Base-by-base conservation (phyloP, 1,140 invertebrate genomes). In the Leucophenga varia region DNA sequence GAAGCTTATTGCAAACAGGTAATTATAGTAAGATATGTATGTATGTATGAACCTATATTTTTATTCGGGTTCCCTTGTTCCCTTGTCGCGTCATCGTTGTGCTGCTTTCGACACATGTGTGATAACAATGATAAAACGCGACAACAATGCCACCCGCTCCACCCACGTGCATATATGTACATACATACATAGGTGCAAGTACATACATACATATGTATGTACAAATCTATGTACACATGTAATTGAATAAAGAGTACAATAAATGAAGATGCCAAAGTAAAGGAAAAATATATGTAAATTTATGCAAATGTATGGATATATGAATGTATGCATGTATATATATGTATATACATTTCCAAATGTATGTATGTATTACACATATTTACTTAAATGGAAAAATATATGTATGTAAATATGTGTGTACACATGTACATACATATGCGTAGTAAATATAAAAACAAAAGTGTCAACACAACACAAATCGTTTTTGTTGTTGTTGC, bases 391-490 rank as follows among this genome's bases (percentile, higher is more conserved):
- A n/a, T 30, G 12, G 7, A 30, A n/a, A 30, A 8, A 30, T 30
- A n/a, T 30, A 30, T 30, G 25, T 30, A 30, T 30, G 25, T 30
- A 30, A 7, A n/a, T 30, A 8, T n/a, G 25, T n/a, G 25, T n/a
- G n/a, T 30, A n/a, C n/a, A 30, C n/a, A n/a, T 30, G 12, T 30
- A n/a, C n/a, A 30, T n/a, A n/a, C n/a, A 13, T 16, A 16, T n/a
- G 13, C 32, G 16, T 8, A 4, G 6, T 6, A 35, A 35, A 35
- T 6, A 16, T 6, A 35, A 35, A 55, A 43, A 56, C 21, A 46
- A 64, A 67, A 67, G 64, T 68, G 64, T 68, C 64, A 67, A 67
- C 64, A 67, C 63, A 64, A 54, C 7, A n/a, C n/a, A n/a, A n/a
- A 37, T 49, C 49, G 34, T 47, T 64, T 45, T 57, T 55, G 43